phyloP scores from a whole-genome alignment of 2,888 invertebrate genomes.

The Abscondita cerata region DNA sequence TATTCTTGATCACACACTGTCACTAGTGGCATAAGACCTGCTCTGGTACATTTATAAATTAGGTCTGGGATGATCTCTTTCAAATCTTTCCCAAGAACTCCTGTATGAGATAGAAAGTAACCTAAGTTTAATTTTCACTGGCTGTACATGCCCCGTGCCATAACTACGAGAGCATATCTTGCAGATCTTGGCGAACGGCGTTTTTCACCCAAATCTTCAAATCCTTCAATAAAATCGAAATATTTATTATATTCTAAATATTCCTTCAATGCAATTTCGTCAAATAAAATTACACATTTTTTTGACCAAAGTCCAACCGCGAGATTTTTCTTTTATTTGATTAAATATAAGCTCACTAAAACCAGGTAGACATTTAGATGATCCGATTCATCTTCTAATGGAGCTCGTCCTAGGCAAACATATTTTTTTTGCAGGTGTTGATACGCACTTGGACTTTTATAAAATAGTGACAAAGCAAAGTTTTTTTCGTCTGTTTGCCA shows the following conservation, averaged over 20 bases:
- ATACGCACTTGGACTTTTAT: too few species aligned
- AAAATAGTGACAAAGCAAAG: too few species aligned
- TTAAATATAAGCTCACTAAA: too few species aligned
- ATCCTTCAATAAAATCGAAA: slow-evolving; percentile 25
- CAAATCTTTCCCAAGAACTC: not conserved
- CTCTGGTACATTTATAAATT: slow-evolving; percentile 6
- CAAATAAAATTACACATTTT: slow-evolving; percentile 20
- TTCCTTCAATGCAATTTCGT: slow-evolving; percentile 18
- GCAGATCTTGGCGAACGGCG: slow-evolving; percentile 12
- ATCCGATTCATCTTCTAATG: too few species aligned
- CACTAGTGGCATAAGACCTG: slow-evolving; percentile 8
- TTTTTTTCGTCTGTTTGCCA: too few species aligned
- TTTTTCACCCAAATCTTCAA: slow-evolving; percentile 24
- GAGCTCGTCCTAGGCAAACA: too few species aligned
- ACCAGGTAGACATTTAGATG: too few species aligned
- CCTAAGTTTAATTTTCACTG: slow-evolving; percentile 1
- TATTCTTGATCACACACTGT: slow-evolving; percentile 20
- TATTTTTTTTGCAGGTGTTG: too few species aligned
- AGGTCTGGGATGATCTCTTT: not conserved
- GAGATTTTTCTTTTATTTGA: slow-evolving; percentile 9
- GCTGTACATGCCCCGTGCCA: slow-evolving; percentile 11
- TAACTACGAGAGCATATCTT: slow-evolving; percentile 14
- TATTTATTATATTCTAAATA: not conserved
- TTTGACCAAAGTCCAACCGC: not conserved
- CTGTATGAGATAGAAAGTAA: not conserved